A percentile compares a stretch with the other conserved stretches of the same genome.
phyloP scores from a whole-genome alignment of 2,113 vertebrate genomes.

The Sminthopsis crassicaudata region DNA sequence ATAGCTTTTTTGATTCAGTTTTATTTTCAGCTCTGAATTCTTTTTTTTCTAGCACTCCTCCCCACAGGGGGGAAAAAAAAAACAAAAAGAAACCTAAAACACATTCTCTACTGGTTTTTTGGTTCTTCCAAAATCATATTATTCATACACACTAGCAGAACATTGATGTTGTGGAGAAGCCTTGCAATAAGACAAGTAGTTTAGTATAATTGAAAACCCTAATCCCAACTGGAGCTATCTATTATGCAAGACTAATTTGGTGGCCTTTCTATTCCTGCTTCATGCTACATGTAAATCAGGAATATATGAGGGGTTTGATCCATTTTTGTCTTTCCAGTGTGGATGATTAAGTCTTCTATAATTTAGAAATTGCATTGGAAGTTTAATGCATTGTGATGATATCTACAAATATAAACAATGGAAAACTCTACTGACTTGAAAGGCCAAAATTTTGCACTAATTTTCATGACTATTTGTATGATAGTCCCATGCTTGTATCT shows the following conservation, averaged over 20 bases:
- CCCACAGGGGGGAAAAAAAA: neutral
- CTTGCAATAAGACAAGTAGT: neutral
- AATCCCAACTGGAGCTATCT: neutral
- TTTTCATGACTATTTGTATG: neutral
- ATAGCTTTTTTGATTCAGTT: neutral
- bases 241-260: neutral
- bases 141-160: neutral
- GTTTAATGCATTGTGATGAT: neutral
- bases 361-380: neutral
- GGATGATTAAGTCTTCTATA: neutral
- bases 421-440: neutral
- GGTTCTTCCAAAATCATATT: neutral
- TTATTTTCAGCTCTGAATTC: neutral
- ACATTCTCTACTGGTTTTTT: neutral
- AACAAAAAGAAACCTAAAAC: neutral
- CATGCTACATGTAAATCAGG: neutral
- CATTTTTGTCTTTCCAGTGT: neutral
- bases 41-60: neutral
- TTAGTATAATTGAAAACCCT: neutral
- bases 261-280: neutral
- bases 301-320: neutral
- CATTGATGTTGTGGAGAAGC: neutral
- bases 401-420: neutral
- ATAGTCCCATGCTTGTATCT: neutral
- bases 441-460: neutral